Evolutionary conservation across 2,113 vertebrate species (phyloP).

Genomic region (Ammodytes marinus): DNA sequence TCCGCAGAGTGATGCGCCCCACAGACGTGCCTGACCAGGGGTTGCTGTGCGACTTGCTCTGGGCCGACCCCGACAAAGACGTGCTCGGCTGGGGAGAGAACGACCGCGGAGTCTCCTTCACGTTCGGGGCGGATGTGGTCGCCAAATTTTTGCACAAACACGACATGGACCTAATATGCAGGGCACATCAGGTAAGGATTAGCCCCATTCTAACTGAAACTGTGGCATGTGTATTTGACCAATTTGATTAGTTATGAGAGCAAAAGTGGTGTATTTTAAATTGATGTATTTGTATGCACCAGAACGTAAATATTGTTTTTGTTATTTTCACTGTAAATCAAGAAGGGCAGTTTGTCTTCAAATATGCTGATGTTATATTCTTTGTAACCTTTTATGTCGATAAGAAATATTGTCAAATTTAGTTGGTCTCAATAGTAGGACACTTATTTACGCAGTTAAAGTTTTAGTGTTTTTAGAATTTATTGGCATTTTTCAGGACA

Average conservation of each 20-base stretch:
- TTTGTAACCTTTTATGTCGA: neutral
- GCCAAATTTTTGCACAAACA: conserved; percentile 89
- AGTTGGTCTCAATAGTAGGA: neutral
- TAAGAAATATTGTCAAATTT: neutral
- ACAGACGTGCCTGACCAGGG: conserved; percentile 93
- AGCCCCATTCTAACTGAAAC: neutral
- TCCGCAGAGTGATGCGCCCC: conserved; percentile 96
- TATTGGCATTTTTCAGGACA: too few relatives aligned
- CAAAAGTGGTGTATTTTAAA: neutral
- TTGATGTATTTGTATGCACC: neutral
- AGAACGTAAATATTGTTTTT: neutral
- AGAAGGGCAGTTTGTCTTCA: too few relatives aligned
- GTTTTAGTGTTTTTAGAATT: too few relatives aligned
- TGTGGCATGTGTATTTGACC: neutral
- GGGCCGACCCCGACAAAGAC: conserved; percentile 97
- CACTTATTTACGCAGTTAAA: too few relatives aligned
- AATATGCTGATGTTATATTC: neutral
- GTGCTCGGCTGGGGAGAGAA: conserved; percentile 88
- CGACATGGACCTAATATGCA: conserved; percentile 90
- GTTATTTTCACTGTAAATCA: neutral
- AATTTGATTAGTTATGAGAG: neutral
- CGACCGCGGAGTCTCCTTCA: conserved; percentile 87
- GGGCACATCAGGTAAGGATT: conserved; percentile 85
- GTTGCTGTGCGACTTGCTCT: conserved; percentile 92
- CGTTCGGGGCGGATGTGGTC: conserved; percentile 87